Base-by-base conservation (phyloP, 1,140 invertebrate species). In the Harlomillsia oculata region DNA sequence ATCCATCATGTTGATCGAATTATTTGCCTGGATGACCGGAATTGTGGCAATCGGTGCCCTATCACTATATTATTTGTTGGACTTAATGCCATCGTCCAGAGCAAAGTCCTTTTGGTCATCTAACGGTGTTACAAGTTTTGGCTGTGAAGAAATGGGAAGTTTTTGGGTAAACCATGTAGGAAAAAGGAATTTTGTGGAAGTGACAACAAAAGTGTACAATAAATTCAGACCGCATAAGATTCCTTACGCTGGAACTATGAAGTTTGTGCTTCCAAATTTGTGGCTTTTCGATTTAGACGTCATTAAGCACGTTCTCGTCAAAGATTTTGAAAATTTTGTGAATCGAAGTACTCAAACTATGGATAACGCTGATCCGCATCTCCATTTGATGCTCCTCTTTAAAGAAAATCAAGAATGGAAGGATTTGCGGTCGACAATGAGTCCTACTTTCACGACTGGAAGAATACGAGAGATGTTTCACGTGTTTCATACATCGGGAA, bases 291-390 rank as follows among this genome's bases (percentile, higher is more conserved):
- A 80, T 63, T 72, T 73, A 0, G 71, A 77, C 8, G 57, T 80
- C 0, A 70, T 79, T 16, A 75, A 72, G 52, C 59, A 56, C 16
- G 63, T 79, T 11, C 70, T 71, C 44, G 67, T 76, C 0, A 77
- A 76, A 61, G 75, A 79, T 56, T 80, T 79, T 40, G 48, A 65
- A 0, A 65, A 66, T 56, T 79, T 79, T 58, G 56, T 64, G 8
- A 75, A 78, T 54, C 67, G 77, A 18, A 57, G 67, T 23, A 3
- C 13, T 9, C 18, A 43, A 5, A 16, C 20, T 13, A 8, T 45
- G 16, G 5, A 34, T 3, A 41, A 43, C 1, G 2, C 16, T 26
- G 46, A 41, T 8, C 23, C 21, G 29, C 18, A 41, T 36, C 45
- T 66, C 50, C 59, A 66, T 53, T 59, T 66, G 50, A 67, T 67